Conservation (phyloP, 2,113 vertebrate species). For the Tylochromis polylepis region DNA sequence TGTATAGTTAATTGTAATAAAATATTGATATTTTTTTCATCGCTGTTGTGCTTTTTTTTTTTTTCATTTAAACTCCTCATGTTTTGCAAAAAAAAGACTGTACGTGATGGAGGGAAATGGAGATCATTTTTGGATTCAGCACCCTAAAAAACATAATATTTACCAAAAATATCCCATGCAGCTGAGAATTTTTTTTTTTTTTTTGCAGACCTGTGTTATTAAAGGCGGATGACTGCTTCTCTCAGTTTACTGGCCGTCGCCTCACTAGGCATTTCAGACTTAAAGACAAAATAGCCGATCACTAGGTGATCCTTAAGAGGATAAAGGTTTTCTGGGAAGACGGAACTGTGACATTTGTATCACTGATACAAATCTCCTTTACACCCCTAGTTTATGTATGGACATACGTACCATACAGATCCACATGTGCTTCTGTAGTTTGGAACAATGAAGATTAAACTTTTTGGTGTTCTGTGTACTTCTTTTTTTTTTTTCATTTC, state of each 20-base stretch:
- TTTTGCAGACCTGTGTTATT: no score
- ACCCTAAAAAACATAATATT: no score
- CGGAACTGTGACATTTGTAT: not conserved
- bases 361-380: not conserved
- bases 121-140: no score
- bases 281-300: not conserved
- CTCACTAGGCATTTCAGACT: not conserved
- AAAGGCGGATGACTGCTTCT: not conserved
- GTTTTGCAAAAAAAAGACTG: no score
- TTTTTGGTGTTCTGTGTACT: not conserved
- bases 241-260: not conserved
- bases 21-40: no score
- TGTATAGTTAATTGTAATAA: no score
- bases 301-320: rapidly evolving
- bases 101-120: no score
- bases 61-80: no score
- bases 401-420: not conserved
- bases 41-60: no score
- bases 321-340: not conserved
- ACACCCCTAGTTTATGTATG: not conserved
- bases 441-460: not conserved
- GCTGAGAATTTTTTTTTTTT: no score
- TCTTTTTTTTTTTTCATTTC: not conserved
- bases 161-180: no score
- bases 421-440: not conserved